Evolutionary conservation across 2,888 invertebrate species (phyloP), one percentile per base, ranked within the genome.

Genomic region (Trissonchulus latispiculum): DNA sequence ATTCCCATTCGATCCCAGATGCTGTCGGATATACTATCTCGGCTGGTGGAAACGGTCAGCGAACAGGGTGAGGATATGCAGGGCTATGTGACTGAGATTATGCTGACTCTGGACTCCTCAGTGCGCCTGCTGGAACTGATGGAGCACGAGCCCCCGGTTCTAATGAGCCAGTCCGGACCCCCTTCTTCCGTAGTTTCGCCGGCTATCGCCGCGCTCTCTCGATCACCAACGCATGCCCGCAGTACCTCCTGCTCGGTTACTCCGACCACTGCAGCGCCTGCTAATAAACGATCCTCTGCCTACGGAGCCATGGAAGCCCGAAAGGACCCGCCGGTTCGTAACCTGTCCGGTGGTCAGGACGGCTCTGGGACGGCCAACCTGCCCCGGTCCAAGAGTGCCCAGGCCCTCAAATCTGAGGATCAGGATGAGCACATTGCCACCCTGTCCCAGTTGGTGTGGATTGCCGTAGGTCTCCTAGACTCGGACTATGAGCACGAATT

Each of bases 401-500:
- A 96, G 83, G 95, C 95, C 35, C 87, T 97, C 75, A 96, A 95
- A 79, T 84, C 84, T 72, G 80, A 85, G 35, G 79, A 37, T 48
- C 59, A 70, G 1, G 73, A 93, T 82, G 95, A 96, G 84, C 94
- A 95, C 84, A 88, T 95, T 87, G 92, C 93, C 8, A 92, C 96
- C 77, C 87, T 99, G 76, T 92, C 95, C 2, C 97, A 99, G 83
- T 87, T 99, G 75, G 95, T 97, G 85, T 97, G 97, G 94, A 89
- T 99, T 77, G 93, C 95, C 0, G 92, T 95, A 2, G 93, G 95
- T 0, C 86, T 99, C 74, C 87, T 99, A 76, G 99, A 99, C 84
- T 95, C 95, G 0, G 97, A 97, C 85, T 95, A 95, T 83, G 99
- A 99, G 84, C 95, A 99, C 84, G 99, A 99, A 86, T 99, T 95